A percentile compares a stretch with the other conserved stretches of the same genome.
Evolutionary conservation across 1,140 invertebrate genomes (phyloP).

Genomic region (Megalonaias nervosa): DNA sequence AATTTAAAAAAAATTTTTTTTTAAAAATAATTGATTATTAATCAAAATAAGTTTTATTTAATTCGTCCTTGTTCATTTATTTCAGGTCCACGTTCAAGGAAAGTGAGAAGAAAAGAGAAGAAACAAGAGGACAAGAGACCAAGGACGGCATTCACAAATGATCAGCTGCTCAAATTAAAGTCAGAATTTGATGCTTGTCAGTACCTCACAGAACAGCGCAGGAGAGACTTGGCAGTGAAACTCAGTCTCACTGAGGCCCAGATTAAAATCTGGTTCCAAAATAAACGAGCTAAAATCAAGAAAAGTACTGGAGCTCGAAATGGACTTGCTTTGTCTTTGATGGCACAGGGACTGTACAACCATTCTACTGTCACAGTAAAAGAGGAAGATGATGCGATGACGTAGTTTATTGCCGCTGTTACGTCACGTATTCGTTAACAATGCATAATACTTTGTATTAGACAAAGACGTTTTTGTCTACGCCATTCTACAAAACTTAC

Average conservation of each 20-base stretch:
- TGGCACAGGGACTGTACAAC: constrained; percentile 94
- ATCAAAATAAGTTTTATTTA: no score
- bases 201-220: constrained; percentile 94
- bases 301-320: constrained; percentile 92
- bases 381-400: not conserved
- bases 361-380: constrained; percentile 74
- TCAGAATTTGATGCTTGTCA: constrained; percentile 94
- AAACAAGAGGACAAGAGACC: constrained; percentile 84
- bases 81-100: constrained; percentile 89
- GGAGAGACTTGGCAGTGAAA: constrained; percentile 92
- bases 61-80: not conserved
- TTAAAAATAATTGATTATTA: no score
- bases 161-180: constrained; percentile 93
- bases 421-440: no score
- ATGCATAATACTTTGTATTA: no score
- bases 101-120: constrained; percentile 82
- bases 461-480: no score
- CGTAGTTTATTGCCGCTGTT: no score
- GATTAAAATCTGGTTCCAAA: constrained; percentile 99
- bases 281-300: constrained; percentile 98
- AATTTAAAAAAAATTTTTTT: no score
- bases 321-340: constrained; percentile 91
- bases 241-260: constrained; percentile 97
- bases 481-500: no score
- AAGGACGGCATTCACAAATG: constrained; percentile 96